Evolutionary conservation across 1,140 invertebrate species (phyloP), one percentile per base, ranked within the genome.

Genomic region (Myzus persicae): DNA sequence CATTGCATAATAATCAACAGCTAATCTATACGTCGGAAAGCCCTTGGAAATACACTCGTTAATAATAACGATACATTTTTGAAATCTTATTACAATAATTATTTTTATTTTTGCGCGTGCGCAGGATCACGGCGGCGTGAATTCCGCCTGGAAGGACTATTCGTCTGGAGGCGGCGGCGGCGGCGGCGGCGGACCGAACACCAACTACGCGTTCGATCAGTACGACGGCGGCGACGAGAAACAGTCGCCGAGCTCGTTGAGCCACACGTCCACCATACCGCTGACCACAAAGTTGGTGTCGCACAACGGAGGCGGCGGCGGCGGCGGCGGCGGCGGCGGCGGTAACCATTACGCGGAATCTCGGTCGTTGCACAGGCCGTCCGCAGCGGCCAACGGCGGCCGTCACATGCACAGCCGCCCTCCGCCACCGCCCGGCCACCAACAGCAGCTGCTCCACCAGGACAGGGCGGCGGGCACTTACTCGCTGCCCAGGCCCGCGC

Each of bases 91-190:
- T n/a, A 31, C 59, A 76, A 76, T 76, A 76, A 76, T 7, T 18
- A 2, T 42, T 40, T 42, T 42, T 42, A 8, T 90, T 54, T 93
- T 26, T 94, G 93, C 94, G 94, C 87, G 90, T 96, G 88, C 96
- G 36, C 96, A 98, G 97, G 97, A 98, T 94, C 97, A 97, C 90
- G 95, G 98, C 42, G 97, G 98, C 93, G 97, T 97, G 40, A 97
- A 97, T 95, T 97, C 97, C 7, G 97, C 97, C 9, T 98, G 98
- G 98, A 98, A 98, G 94, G 98, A 98, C 94, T 98, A 98, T 94
- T 96, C 97, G 5, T 96, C 97, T 2, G 59, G 89, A 38, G 89
- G 89, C 18, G 51, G 51, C 5, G 88, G 88, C 14, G 59, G 38
- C 22, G 89, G 89, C 59, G 67, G 26, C 31, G 90, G 90, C 6